Evolutionary conservation across 1,140 invertebrate species (phyloP), one percentile per base, ranked within the genome.

Genomic region (Drosophila setifemur): DNA sequence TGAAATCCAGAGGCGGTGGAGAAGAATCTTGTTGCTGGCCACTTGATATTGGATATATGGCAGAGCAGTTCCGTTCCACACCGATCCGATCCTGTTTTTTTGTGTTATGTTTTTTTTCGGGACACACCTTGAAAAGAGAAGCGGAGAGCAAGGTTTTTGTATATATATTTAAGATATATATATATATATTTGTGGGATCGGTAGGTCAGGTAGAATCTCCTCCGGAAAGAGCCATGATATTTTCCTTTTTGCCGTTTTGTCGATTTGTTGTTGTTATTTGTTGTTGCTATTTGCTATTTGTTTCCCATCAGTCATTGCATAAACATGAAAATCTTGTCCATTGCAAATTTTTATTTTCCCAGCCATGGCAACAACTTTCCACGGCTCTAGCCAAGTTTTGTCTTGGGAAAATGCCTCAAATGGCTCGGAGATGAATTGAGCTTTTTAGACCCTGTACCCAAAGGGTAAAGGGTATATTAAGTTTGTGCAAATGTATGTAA

Each of bases 31-130:
- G 63, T 39, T 49, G 63, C 11, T 31, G 68, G 57, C 58, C 57
- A 61, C 57, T 40, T 73, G 44, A 57, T 44, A 73, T 50, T 73
- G 58, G 63, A 54, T 70, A 40, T 57, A 39, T 19, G 66, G 66
- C 66, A 54, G 48, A 72, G 74, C 74, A 77, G 74, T 81, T 81
- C 76, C 76, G 75, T 79, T 79, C 61, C 45, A 48, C 42, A 50
- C 26, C 57, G 43, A 58, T 42, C 31, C 33, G 55, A 67, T 82
- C 73, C 69, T 73, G 68, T 73, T 60, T 70, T 52, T 45, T 11
- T 40, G 14, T 26, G 45, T 29, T n/a, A 18, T 48, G 9, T n/a
- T 35, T 37, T 8, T 43, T 61, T 64, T 37, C 40, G 39, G 61
- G 61, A 45, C 67, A 68, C 64, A 68, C 61, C 61, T 68, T 39